phyloP scores from a whole-genome alignment of 2,888 invertebrate genomes.

The Calameuta idolon region DNA sequence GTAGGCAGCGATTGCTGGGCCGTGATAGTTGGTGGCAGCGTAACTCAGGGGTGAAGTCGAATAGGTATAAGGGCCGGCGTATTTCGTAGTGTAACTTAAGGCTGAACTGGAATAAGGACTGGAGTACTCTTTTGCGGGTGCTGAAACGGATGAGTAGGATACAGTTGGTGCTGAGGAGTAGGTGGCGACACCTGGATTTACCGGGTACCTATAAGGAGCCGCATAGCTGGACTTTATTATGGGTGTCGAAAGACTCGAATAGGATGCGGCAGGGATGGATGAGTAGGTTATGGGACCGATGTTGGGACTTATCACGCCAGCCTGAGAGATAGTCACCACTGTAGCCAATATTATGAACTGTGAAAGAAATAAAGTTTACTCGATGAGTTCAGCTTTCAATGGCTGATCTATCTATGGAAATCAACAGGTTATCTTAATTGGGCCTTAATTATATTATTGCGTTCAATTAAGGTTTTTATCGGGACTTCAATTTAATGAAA shows the following conservation, averaged over 20 bases:
- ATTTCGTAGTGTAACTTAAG: background rate
- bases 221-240: conserved; percentile 1
- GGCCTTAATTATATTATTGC: background rate
- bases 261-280: conserved; percentile 5
- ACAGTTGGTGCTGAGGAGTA: conserved; percentile 7
- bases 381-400: background rate
- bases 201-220: conserved; percentile 1
- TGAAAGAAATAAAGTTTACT: background rate
- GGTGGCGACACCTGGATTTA: background rate
- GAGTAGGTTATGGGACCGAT: conserved; percentile 7
- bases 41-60: background rate
- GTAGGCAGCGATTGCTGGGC: background rate
- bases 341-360: conserved; percentile 16
- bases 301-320: background rate
- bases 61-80: conserved; percentile 8
- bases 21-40: background rate
- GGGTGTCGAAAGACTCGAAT: background rate
- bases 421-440: background rate
- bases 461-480: background rate
- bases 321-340: background rate
- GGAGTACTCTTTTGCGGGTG: conserved; percentile 9
- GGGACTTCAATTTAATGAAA: background rate
- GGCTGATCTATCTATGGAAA: background rate
- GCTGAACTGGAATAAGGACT: background rate
- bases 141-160: conserved; percentile 7